These are phyloP conservation scores for Adelges cooleyi DNA, from an alignment of 1,140 invertebrate species.

Conservation along the genomic window DNA sequence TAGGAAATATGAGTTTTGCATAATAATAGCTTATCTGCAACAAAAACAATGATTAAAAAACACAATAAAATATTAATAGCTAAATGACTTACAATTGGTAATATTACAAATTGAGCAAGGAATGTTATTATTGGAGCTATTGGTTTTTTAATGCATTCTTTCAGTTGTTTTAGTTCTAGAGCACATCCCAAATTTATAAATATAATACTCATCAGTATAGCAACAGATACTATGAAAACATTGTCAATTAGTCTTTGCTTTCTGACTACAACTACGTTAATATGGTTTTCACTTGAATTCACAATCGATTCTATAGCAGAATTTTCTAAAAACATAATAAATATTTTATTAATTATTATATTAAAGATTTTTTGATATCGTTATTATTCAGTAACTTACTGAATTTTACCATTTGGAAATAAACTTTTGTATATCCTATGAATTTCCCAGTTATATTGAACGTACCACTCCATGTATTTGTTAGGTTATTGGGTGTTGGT, in stretches of 20 bases:
- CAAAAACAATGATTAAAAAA: conserved; percentile 28
- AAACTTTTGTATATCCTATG: conserved; percentile 1
- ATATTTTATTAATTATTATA: no score
- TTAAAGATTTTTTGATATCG: not conserved
- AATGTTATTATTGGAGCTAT: conserved; percentile 76
- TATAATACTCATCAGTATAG: conserved; percentile 65
- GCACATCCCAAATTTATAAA: conserved; percentile 92
- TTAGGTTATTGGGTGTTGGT: not conserved
- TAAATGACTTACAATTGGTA: conserved; percentile 66
- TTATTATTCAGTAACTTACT: conserved; percentile 1
- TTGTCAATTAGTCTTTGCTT: conserved; percentile 54
- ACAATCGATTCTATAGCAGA: not conserved
- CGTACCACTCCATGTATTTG: not conserved
- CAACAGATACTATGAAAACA: conserved; percentile 65
- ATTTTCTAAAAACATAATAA: conserved; percentile 4
- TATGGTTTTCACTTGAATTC: conserved; percentile 33
- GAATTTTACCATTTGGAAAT: not conserved
- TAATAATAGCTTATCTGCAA: conserved; percentile 64
- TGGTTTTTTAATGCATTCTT: conserved; percentile 56
- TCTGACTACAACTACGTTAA: conserved; percentile 50
- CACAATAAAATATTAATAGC: not conserved
- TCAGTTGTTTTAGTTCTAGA: conserved; percentile 62
- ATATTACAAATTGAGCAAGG: conserved; percentile 69
- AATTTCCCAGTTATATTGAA: conserved; percentile 6
- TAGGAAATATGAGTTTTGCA: conserved; percentile 58